Evolutionary conservation across 2,113 vertebrate genomes (phyloP).

Genomic region (Cromileptes altivelis): DNA sequence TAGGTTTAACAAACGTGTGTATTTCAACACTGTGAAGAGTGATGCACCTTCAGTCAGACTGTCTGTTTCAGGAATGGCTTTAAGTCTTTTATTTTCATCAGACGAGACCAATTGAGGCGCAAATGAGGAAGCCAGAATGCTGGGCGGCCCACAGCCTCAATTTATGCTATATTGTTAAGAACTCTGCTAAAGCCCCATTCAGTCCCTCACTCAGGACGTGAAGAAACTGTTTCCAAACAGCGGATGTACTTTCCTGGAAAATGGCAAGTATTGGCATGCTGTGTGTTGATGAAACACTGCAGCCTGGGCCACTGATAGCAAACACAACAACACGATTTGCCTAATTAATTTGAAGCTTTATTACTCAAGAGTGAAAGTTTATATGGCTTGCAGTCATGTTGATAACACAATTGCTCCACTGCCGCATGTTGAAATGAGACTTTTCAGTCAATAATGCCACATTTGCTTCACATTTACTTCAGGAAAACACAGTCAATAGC

Average conservation of each 20-base stretch:
- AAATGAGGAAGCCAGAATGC: conserved; percentile 49
- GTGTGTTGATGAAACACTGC: conserved; percentile 56
- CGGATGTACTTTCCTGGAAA: conserved; percentile 40
- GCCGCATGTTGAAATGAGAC: conserved; percentile 38
- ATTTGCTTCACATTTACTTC: conserved; percentile 50
- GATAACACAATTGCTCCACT: conserved; percentile 60
- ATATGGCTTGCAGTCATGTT: conserved; percentile 61
- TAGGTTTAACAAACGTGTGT: background rate
- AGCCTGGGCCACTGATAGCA: conserved; percentile 45
- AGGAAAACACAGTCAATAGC: conserved; percentile 38
- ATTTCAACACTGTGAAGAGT: background rate
- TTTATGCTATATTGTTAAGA: conserved; percentile 63
- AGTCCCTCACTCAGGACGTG: conserved; percentile 46
- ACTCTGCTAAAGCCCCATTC: conserved; percentile 52
- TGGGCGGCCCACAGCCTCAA: conserved; percentile 48
- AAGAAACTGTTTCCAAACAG: conserved; percentile 50
- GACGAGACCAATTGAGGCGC: conserved; percentile 31
- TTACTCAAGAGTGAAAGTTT: conserved; percentile 68
- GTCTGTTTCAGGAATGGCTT: conserved; percentile 27
- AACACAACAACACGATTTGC: conserved; percentile 64
- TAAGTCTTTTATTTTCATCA: conserved; percentile 29
- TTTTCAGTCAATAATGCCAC: conserved; percentile 60
- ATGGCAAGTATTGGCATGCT: conserved; percentile 18
- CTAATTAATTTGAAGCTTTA: conserved; percentile 70
- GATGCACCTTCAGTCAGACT: conserved; percentile 14